Base-by-base conservation (phyloP, 2,797 vertebrate genomes). In the Danionella dracula region DNA sequence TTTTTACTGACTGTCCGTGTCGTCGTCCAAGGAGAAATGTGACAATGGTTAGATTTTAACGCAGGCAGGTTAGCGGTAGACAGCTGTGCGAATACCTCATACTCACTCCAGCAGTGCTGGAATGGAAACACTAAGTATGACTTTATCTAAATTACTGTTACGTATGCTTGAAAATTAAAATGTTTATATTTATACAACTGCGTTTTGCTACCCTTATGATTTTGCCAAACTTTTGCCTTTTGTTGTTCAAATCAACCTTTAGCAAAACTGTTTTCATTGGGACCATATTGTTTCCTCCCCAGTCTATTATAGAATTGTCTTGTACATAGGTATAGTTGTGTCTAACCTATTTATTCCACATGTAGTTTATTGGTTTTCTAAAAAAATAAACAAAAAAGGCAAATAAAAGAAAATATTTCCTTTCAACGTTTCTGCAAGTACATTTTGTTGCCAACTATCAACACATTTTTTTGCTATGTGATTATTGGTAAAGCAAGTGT, bases 261-360 rank as follows among this genome's bases (percentile, higher is more conserved):
- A 65, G 49, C 48, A 75, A 72, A 67, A 68, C n/a, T 58, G 61
- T 79, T 72, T 59, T 74, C 73, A 76, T 78, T 74, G 78, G 77
- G 73, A 77, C 75, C 76, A 80, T 78, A 51, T 58, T 60, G 19
- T 68, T 64, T 31, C 12, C 46, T 71, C 68, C 67, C 70, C 64
- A 76, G 72, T 70, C 71, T 72, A 84, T 86, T 86, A 68, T 76
- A 85, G 86, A 87, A 83, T 78, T 84, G 85, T 88, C 85, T 88
- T 84, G 87, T 92, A 90, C 89, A 93, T 88, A 89, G 87, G 86
- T 91, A 90, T 91, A 83, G 86, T 92, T 90, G 84, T 76, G 72
- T 82, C 85, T 89, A 88, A 91, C 86, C 91, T 92, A 93, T 93
- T 93, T 93, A 93, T 93, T 93, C 89, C 87, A 91, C 91, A 88